Evolutionary conservation across 1,140 invertebrate species (phyloP), one percentile per base, ranked within the genome.

Genomic region (Cecropterus lyciades): DNA sequence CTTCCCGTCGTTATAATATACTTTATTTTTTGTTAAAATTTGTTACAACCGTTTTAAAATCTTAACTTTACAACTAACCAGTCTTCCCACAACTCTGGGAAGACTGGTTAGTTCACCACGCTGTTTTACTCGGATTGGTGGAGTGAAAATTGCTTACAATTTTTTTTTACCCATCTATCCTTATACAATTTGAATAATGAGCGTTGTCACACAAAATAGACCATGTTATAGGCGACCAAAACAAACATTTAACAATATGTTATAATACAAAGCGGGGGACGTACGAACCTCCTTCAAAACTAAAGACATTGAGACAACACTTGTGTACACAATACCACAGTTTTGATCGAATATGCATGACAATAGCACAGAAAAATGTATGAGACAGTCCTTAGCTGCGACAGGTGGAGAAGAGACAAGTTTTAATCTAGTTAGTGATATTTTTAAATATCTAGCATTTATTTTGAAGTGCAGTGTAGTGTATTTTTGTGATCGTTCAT

Each of bases 281-380:
- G 16, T 30, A 40, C 30, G 37, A 65, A 73, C 73, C 74, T 73
- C 72, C 76, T 74, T 73, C 56, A 72, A 76, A 78, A 84, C 67
- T 74, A 80, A 85, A 80, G 79, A 80, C 74, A 73, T 73, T 52
- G 57, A 65, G 45, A 67, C 68, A 72, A 79, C 87, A 89, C 85
- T 88, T 89, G 87, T 86, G 85, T 87, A 88, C 85, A 91, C 79
- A 81, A 81, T 77, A 84, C 73, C 64, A 67, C 70, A 75, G 79
- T 72, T 88, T 88, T 91, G 84, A 91, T 91, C 85, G 77, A 80
- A 91, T 91, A 91, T 91, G 75, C 88, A 89, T 91, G 74, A 91
- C 88, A 91, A 91, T 82, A 79, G 85, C 48, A 60, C 71, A 77
- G 71, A 83, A 80, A 71, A 75, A 73, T 87, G 77, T 73, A 77